Conservation (phyloP, 2,113 vertebrate species). For the Podilymbus podiceps region DNA sequence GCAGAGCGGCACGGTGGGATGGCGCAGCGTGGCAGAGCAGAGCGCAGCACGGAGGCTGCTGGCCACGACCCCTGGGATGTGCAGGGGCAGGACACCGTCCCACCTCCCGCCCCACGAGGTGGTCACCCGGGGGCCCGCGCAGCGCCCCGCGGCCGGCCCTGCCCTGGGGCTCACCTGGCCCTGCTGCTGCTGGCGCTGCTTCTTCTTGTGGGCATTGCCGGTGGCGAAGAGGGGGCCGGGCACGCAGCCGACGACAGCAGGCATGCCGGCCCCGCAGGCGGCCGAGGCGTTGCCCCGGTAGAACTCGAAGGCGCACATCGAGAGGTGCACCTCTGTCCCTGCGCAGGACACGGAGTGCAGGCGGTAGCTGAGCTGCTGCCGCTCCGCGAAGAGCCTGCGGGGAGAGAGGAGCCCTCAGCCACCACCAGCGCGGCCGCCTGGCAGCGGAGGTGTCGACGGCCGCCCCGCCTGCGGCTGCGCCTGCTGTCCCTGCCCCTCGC, state of each 20-base stretch:
- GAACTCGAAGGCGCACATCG: constrained; percentile 88
- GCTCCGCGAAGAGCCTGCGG: constrained; percentile 82
- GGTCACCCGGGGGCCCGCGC: rapidly evolving
- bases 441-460: background rate
- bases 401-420: background rate
- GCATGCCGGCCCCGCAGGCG: constrained; percentile 77
- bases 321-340: constrained; percentile 90
- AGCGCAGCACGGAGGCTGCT: background rate
- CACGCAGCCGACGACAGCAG: constrained; percentile 88
- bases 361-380: constrained; percentile 82
- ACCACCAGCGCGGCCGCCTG: background rate
- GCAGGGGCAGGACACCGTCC: background rate
- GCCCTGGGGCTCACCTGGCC: constrained; percentile 75
- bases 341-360: constrained; percentile 87
- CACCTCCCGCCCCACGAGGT: rapidly evolving
- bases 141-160: too few species aligned
- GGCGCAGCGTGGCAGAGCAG: too few species aligned
- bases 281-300: constrained; percentile 77
- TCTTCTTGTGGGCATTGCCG: constrained; percentile 78
- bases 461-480: background rate
- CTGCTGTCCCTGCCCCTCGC: rapidly evolving
- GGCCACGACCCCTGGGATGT: rapidly evolving
- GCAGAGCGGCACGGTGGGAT: rapidly evolving
- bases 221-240: constrained; percentile 79
- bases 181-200: constrained; percentile 67